Conservation (phyloP, 2,797 vertebrate genomes). For the Bradypodion pumilum region DNA sequence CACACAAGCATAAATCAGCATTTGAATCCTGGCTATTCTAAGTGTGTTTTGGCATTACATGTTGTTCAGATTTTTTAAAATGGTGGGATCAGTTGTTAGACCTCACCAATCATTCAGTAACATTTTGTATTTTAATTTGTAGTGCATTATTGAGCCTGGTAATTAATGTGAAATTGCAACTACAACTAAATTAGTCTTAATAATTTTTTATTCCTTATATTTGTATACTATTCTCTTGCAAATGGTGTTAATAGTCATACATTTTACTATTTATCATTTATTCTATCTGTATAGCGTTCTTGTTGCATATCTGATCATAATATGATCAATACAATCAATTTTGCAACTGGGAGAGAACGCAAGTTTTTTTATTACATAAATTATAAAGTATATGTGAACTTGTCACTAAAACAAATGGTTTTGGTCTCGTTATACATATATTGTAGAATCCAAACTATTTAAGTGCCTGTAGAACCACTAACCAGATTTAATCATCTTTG, state of each 20-base stretch:
- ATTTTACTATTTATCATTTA: background rate
- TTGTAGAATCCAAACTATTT: conserved; percentile 23
- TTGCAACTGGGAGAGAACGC: background rate
- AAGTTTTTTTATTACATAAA: no score
- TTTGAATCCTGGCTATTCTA: no score
- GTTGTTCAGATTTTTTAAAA: background rate
- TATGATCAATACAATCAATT: background rate
- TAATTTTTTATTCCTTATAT: no score
- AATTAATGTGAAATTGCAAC: background rate
- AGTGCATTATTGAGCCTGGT: background rate
- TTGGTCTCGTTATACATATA: background rate
- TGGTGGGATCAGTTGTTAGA: background rate
- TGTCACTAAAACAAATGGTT: background rate
- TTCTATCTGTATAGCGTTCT: background rate
- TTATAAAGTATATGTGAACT: background rate
- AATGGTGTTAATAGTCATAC: background rate
- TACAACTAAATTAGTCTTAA: background rate
- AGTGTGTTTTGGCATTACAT: no score
- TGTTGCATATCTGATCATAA: background rate
- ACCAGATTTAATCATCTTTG: conserved; percentile 68
- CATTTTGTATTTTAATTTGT: background rate
- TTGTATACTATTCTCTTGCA: no score
- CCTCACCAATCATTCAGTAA: background rate
- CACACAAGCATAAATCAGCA: no score
- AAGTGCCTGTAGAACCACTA: conserved; percentile 47